Percentiles rank a stretch among this genome's conserved stretches.
Conservation (phyloP, 2,888 invertebrate species). For the Stegana nigrithorax region DNA sequence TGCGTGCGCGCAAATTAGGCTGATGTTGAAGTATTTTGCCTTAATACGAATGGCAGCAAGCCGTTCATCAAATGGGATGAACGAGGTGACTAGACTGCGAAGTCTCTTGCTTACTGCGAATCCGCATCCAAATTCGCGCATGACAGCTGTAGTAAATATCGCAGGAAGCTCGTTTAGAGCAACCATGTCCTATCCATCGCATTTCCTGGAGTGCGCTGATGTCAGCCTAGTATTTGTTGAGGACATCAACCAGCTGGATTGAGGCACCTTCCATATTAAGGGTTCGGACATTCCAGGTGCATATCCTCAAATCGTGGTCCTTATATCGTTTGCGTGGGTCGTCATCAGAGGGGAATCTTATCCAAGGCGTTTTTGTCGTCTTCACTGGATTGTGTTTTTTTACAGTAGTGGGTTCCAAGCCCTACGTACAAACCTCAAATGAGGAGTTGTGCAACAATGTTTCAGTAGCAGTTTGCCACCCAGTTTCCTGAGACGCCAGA, state of each 20-base stretch:
- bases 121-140: neutral
- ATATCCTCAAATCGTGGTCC: neutral
- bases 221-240: too few species aligned
- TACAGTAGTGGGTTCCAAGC: neutral
- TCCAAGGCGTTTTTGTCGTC: neutral
- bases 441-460: too few species aligned
- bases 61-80: too few species aligned
- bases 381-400: neutral
- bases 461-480: too few species aligned
- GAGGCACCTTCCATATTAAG: neutral
- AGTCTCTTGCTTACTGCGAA: neutral
- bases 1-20: neutral
- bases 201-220: conserved; percentile 11
- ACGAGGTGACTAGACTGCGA: neutral
- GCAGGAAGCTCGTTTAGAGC: neutral
- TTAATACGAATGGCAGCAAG: too few species aligned
- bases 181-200: conserved; percentile 6
- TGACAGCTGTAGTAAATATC: neutral
- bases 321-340: neutral
- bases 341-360: neutral
- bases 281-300: conserved; percentile 5
- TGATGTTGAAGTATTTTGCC: neutral
- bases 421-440: neutral
- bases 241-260: conserved; percentile 11
- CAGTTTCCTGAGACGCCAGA: too few species aligned